Evolutionary conservation across 2,888 invertebrate genomes (phyloP).

Genomic region (Arenicola marina): DNA sequence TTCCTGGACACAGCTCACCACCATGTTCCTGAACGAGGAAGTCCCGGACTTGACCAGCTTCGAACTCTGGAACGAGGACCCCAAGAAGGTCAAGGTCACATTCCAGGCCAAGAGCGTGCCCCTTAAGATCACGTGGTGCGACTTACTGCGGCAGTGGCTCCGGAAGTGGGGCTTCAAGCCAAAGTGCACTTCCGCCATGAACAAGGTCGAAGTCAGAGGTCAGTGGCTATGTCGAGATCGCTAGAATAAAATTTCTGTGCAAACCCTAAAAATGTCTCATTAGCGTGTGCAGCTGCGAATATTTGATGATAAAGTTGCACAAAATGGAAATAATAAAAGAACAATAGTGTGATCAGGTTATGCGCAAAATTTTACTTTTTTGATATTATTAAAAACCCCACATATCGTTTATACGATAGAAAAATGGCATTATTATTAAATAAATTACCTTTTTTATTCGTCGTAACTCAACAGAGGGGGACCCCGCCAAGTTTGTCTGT

Average conservation of each 20-base stretch:
- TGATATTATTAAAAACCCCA: no score
- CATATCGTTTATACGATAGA: no score
- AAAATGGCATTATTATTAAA: no score
- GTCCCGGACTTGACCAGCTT: conserved; percentile 52
- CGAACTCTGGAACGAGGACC: conserved; percentile 41
- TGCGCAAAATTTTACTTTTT: no score
- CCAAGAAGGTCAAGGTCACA: conserved; percentile 36
- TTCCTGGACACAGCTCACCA: conserved; percentile 47
- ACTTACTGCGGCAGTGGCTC: conserved; percentile 29
- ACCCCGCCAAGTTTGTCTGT: conserved; percentile 64
- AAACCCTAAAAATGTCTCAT: neutral
- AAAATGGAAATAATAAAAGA: no score
- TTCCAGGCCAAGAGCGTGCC: conserved; percentile 46
- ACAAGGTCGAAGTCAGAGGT: conserved; percentile 18
- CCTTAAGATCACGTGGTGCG: conserved; percentile 60
- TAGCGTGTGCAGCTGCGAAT: no score
- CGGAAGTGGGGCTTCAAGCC: conserved; percentile 22
- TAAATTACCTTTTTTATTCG: no score
- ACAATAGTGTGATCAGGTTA: no score
- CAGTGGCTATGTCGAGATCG: neutral
- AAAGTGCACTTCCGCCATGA: conserved; percentile 4
- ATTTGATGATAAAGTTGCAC: no score
- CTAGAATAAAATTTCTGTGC: neutral
- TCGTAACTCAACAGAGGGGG: conserved; percentile 39
- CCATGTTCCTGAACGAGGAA: conserved; percentile 55